Evolutionary conservation across 1,140 invertebrate species (phyloP), one percentile per base, ranked within the genome.

Genomic region (Rhopalosiphum padi): DNA sequence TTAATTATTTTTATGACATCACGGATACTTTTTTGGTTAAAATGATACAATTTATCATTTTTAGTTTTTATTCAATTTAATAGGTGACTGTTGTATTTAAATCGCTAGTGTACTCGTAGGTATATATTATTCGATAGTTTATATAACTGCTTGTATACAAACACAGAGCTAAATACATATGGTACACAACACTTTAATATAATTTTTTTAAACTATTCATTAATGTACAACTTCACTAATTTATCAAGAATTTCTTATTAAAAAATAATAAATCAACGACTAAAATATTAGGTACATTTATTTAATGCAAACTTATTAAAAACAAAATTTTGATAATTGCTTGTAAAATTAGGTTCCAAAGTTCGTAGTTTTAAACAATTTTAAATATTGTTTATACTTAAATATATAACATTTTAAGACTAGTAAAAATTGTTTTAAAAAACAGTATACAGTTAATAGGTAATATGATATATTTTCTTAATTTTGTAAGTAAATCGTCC

Each of bases 121-220:
- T 85, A 41, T 43, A 41, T 85, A 85, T 41, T 85, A 41, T 30
- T 86, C 25, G 41, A 86, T 86, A 46, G 85, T 86, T 86, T 41
- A 51, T 88, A 43, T 87, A 46, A 88, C 46, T 51, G 85, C 48
- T n/a, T 77, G 18, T 88, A 43, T 55, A 90, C 88, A 90, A 90
- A 90, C 51, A 90, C 88, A 55, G 23, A 90, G 51, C 51, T 90
- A 55, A 55, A 55, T 90, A 90, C 88, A 90, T 55, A 55, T 90
- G 88, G 88, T 35, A 53, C 48, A 90, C 51, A 90, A 55, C 35
- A 90, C 88, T 53, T 88, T 88, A 88, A 35, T 88, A 88, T 15
- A 5, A 90, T 41, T 55, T 25, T 88, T 90, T 90, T 55, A 18
- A 48, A 88, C 86, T 48, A 48, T 51, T 88, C 86, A 55, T 4